These are phyloP conservation scores for Merluccius polli DNA, from an alignment of 2,797 vertebrate species.

Conservation along the genomic window DNA sequence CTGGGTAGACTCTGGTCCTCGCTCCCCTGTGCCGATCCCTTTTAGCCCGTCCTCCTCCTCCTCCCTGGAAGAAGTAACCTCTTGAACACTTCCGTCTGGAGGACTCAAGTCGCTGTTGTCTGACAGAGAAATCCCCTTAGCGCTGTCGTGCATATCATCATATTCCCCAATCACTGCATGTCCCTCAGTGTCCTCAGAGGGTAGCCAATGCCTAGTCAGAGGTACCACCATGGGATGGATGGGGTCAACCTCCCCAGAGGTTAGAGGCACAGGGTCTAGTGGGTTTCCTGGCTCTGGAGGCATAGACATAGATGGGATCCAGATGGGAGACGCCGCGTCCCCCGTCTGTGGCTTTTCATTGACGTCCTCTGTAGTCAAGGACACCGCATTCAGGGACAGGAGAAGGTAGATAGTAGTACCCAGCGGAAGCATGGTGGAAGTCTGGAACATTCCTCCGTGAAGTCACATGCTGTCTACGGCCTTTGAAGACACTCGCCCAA, in stretches of 20 bases:
- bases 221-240: slow-evolving; percentile 36
- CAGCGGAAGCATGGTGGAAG: slow-evolving; percentile 52
- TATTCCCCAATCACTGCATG: slow-evolving; percentile 68
- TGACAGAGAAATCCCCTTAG: slow-evolving; percentile 30
- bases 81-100: slow-evolving; percentile 10
- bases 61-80: slow-evolving; percentile 17
- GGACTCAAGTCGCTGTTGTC: slow-evolving; percentile 17
- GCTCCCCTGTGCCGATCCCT: neutral
- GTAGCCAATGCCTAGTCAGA: slow-evolving; percentile 40
- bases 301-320: neutral
- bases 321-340: slow-evolving; percentile 6
- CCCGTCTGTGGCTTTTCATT: slow-evolving; percentile 25
- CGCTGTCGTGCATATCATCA: slow-evolving; percentile 41
- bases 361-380: slow-evolving; percentile 33
- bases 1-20: slow-evolving; percentile 7
- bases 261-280: slow-evolving; percentile 15
- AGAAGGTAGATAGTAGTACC: slow-evolving; percentile 54
- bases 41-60: neutral
- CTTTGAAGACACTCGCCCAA: slow-evolving; percentile 18
- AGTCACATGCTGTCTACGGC: slow-evolving; percentile 50
- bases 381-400: slow-evolving; percentile 39
- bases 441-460: slow-evolving; percentile 28
- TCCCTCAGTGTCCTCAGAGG: slow-evolving; percentile 44
- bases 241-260: slow-evolving; percentile 27
- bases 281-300: slow-evolving; percentile 24